Evolutionary conservation across 2,888 invertebrate species (phyloP), one percentile per base, ranked within the genome.

Genomic region (Stenoptilia bipunctidactyla): DNA sequence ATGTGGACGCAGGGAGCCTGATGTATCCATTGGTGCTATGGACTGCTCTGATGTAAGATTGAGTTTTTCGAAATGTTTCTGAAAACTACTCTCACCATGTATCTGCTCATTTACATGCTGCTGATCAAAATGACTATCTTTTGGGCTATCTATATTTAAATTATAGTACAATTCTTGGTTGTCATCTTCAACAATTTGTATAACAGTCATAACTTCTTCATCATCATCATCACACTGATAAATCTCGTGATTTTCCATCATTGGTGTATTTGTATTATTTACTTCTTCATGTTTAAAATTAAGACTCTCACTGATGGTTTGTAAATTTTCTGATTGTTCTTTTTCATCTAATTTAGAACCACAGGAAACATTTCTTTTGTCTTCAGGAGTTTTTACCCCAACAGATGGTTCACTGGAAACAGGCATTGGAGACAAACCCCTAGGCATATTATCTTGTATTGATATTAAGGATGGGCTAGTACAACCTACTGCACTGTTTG

Each of bases 101-200:
- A 55, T 50, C 48, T 45, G 44, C 15, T 10, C 40, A 36, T 51
- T 49, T 13, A 48, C 42, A 41, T 51, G 51, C 20, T 37, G 45
- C 41, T 41, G 44, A 34, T 46, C 41, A 5, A 38, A 42, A 15
- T 48, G 39, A 15, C 39, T 30, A 15, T 53, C 43, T 33, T 64
- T 57, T 48, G 65, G 66, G 50, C 73, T 77, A 15, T 67, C 70
- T 44, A 77, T 71, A 42, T 77, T 69, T 27, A 80, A 73, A 40
- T 74, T 61, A 49, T 80, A 82, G 48, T 79, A 80, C 13, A 74
- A 48, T 35, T 77, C 75, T 34, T 68, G 69, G 45, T 75, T 64
- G 45, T 82, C 82, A 69, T 84, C 83, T 47, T 84, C 85, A 12
- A 85, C 74, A 45, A 85, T 84, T 58, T 85, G 84, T 13, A 82